Evolutionary conservation across 1,140 invertebrate genomes (phyloP).

Genomic region (Bombus huntii): DNA sequence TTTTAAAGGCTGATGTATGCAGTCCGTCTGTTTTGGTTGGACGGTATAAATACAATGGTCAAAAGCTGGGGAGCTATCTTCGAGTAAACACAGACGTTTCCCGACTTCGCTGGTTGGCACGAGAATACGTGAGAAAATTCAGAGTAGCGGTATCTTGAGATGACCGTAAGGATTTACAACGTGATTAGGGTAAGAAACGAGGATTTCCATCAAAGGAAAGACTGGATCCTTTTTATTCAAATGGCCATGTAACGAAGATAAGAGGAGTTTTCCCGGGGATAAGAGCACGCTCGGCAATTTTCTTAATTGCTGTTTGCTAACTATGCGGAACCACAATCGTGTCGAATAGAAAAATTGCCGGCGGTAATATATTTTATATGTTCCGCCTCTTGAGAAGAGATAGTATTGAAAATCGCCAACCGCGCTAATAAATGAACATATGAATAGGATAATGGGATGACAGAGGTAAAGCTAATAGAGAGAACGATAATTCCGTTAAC

Average conservation of each 20-base stretch:
- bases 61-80: conserved; percentile 41
- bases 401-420: not conserved
- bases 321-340: not conserved
- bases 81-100: conserved; percentile 56
- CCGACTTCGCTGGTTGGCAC: conserved; percentile 27
- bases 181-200: not conserved
- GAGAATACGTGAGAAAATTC: conserved; percentile 22
- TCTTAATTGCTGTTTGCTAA: not conserved
- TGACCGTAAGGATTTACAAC: conserved; percentile 1
- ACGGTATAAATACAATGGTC: conserved; percentile 65
- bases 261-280: not conserved
- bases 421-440: not conserved
- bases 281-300: not conserved
- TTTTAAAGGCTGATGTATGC: conserved; percentile 44
- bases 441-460: not conserved
- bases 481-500: not conserved
- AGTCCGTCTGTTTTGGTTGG: conserved; percentile 53
- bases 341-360: no score
- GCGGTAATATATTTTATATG: no score
- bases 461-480: not conserved
- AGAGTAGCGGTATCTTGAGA: not conserved
- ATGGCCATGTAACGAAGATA: not conserved
- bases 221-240: not conserved
- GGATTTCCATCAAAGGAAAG: not conserved
- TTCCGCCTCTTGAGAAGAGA: not conserved